phyloP scores from a whole-genome alignment of 2,888 invertebrate genomes.

The Andricus quercusramuli region DNA sequence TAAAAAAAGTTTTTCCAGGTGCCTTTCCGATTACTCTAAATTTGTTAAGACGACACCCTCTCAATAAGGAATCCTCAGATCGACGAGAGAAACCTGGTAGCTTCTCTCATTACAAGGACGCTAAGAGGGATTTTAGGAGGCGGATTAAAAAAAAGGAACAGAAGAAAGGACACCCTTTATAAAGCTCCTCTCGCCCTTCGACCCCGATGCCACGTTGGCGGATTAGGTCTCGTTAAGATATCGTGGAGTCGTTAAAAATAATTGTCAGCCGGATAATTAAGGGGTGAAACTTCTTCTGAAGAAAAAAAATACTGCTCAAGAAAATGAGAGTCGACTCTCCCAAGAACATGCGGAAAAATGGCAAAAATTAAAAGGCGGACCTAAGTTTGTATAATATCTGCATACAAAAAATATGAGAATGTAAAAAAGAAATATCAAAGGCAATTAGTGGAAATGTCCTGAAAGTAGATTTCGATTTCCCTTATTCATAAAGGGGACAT shows the following conservation, averaged over 20 bases:
- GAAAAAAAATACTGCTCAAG: conserved; percentile 55
- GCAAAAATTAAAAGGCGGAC: background rate
- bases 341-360: conserved; percentile 7
- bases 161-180: conserved; percentile 57
- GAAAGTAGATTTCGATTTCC: background rate
- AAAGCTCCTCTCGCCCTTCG: conserved; percentile 53
- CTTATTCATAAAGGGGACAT: background rate
- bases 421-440: conserved; percentile 1
- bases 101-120: conserved; percentile 51
- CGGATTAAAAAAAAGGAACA: conserved; percentile 57
- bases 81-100: conserved; percentile 40
- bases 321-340: conserved; percentile 40
- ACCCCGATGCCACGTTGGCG: conserved; percentile 63
- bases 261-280: conserved; percentile 77
- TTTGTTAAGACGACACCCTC: conserved; percentile 2
- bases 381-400: background rate
- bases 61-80: conserved; percentile 29
- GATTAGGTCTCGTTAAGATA: conserved; percentile 74
- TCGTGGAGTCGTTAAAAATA: conserved; percentile 77
- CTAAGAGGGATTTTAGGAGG: conserved; percentile 54
- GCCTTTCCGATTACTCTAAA: conserved; percentile 26
- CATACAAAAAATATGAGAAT: no score
- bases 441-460: conserved; percentile 6
- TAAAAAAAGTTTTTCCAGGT: background rate
- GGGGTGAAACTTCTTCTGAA: conserved; percentile 62